These are phyloP conservation scores for Temnothorax unifasciatus DNA, from an alignment of 2,888 invertebrate genomes.

Conservation along the genomic window DNA sequence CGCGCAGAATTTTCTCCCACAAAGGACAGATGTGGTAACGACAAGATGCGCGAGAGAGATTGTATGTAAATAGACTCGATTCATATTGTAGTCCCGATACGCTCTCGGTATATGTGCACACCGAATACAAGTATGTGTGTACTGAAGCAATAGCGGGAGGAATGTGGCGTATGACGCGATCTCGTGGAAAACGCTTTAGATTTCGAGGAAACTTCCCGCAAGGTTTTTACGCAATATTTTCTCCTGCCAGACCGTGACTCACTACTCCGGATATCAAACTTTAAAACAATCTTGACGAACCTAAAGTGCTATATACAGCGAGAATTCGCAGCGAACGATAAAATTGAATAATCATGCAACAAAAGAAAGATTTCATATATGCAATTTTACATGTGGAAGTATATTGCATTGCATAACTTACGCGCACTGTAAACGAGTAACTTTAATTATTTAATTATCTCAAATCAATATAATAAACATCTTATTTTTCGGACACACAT, in stretches of 20 bases:
- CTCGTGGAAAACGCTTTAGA: conserved; percentile 18
- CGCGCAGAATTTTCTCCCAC: conserved; percentile 35
- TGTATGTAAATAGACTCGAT: conserved; percentile 49
- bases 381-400: not conserved
- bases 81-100: not conserved
- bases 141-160: conserved; percentile 1
- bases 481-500: not conserved
- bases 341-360: not conserved
- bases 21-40: conserved; percentile 50
- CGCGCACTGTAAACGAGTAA: not conserved
- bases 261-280: not conserved
- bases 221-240: conserved; percentile 17
- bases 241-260: not conserved
- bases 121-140: not conserved
- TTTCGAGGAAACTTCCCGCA: conserved; percentile 18
- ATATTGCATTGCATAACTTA: not conserved
- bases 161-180: conserved; percentile 5
- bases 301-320: not conserved
- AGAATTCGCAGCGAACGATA: not conserved
- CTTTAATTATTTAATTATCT: not conserved
- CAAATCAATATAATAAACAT: not conserved
- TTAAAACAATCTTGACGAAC: not conserved
- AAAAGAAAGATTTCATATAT: not conserved
- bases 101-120: not conserved
- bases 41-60: conserved; percentile 47